These are phyloP conservation scores for Rhadina sibilatrix DNA, from an alignment of 2,113 vertebrate genomes.

Conservation along the genomic window DNA sequence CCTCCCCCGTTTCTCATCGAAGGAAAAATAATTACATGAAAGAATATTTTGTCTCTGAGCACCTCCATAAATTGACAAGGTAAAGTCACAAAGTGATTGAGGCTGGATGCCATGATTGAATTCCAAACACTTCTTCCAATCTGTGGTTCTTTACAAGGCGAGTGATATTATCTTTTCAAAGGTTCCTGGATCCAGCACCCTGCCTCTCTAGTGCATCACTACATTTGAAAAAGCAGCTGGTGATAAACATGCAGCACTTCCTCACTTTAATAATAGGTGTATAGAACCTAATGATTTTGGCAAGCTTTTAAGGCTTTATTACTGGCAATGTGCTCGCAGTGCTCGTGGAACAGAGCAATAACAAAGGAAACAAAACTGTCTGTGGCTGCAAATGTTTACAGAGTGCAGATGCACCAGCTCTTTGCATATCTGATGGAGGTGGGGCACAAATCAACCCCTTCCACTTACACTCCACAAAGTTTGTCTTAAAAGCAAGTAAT, in stretches of 20 bases:
- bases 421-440: neutral
- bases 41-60: neutral
- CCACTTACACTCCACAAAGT: neutral
- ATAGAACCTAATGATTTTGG: conserved; percentile 43
- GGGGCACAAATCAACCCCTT: neutral
- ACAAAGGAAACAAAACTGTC: conserved; percentile 20
- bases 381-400: neutral
- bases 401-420: neutral
- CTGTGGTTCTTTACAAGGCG: conserved; percentile 27
- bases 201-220: neutral
- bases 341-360: neutral
- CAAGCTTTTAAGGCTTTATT: conserved; percentile 41
- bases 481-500: neutral
- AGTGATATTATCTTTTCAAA: neutral
- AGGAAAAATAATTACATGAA: conserved; percentile 38
- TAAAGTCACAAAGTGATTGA: conserved; percentile 29
- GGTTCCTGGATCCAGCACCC: neutral
- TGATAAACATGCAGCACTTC: conserved; percentile 30
- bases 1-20: conserved; percentile 3
- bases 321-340: neutral
- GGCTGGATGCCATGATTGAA: conserved; percentile 38
- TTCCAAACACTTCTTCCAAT: neutral
- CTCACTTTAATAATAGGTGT: conserved; percentile 17
- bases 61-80: conserved; percentile 21
- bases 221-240: conserved; percentile 42